Percentiles rank a stretch among this genome's conserved stretches.
phyloP scores from a whole-genome alignment of 2,797 vertebrate genomes.

The Lagorchestes hirsutus region DNA sequence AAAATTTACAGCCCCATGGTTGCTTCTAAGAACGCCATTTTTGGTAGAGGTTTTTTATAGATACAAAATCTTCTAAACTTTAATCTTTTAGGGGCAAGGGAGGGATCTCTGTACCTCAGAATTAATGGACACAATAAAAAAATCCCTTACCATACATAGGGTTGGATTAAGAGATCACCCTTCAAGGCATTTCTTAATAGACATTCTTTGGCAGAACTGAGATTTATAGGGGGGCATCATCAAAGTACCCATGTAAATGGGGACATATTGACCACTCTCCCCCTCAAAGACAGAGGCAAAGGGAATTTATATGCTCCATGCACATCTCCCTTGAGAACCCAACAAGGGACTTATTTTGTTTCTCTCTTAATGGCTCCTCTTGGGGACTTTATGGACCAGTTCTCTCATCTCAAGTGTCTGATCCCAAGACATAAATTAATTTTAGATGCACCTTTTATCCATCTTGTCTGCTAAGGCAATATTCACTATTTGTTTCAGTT shows the following conservation, averaged over 20 bases:
- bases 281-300: slow-evolving; percentile 71
- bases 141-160: slow-evolving; percentile 15
- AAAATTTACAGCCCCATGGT: slow-evolving; percentile 59
- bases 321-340: slow-evolving; percentile 68
- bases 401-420: slow-evolving; percentile 84
- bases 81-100: slow-evolving; percentile 52
- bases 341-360: slow-evolving; percentile 79
- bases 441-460: slow-evolving; percentile 85
- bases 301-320: slow-evolving; percentile 73
- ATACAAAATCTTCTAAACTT: slow-evolving; percentile 67
- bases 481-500: slow-evolving; percentile 86
- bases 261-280: slow-evolving; percentile 60
- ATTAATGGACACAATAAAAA: slow-evolving; percentile 73
- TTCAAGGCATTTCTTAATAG: slow-evolving; percentile 72
- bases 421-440: slow-evolving; percentile 86
- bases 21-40: slow-evolving; percentile 47
- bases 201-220: slow-evolving; percentile 66
- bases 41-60: slow-evolving; percentile 61
- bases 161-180: slow-evolving; percentile 65
- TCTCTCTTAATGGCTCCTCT: slow-evolving; percentile 82
- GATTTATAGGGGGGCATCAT: slow-evolving; percentile 72
- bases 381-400: slow-evolving; percentile 82
- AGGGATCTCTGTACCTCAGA: slow-evolving; percentile 64
- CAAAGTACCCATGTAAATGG: slow-evolving; percentile 72
- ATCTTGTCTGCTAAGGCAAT: slow-evolving; percentile 82